Evolutionary conservation across 1,140 invertebrate genomes (phyloP).

Genomic region (Eupristina koningsbergeri): DNA sequence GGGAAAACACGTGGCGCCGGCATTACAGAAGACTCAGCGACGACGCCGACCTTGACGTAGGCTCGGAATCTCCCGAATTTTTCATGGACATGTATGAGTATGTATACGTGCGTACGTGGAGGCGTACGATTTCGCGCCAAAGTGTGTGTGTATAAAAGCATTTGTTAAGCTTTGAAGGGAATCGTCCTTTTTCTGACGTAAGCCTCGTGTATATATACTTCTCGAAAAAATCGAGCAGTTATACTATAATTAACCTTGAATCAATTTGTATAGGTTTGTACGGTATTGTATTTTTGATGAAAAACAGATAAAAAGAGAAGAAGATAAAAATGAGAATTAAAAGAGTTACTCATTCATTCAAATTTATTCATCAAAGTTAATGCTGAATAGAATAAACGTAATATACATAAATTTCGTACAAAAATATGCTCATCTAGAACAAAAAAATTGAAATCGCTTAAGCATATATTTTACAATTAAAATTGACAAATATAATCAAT

Average conservation of each 20-base stretch:
- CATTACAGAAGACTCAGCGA: neutral
- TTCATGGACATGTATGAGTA: neutral
- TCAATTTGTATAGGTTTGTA: neutral
- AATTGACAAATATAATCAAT: too few species aligned
- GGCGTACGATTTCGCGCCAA: neutral
- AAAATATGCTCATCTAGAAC: too few species aligned
- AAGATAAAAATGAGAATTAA: too few species aligned
- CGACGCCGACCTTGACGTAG: conserved; percentile 29
- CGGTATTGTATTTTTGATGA: too few species aligned
- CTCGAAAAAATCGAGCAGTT: neutral
- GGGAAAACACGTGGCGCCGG: conserved; percentile 37
- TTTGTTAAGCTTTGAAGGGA: neutral
- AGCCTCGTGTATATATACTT: neutral
- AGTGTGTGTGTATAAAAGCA: too few species aligned
- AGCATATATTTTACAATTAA: too few species aligned
- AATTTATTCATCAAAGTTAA: too few species aligned
- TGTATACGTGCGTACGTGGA: neutral
- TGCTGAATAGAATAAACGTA: too few species aligned
- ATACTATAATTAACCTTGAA: neutral
- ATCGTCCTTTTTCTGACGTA: conserved; percentile 8
- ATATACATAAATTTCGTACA: too few species aligned
- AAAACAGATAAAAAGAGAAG: too few species aligned
- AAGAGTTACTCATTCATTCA: too few species aligned
- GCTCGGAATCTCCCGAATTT: conserved; percentile 15
- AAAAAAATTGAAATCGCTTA: too few species aligned